Conservation (phyloP, 2,797 vertebrate genomes). For the Austrolebias charrua region DNA sequence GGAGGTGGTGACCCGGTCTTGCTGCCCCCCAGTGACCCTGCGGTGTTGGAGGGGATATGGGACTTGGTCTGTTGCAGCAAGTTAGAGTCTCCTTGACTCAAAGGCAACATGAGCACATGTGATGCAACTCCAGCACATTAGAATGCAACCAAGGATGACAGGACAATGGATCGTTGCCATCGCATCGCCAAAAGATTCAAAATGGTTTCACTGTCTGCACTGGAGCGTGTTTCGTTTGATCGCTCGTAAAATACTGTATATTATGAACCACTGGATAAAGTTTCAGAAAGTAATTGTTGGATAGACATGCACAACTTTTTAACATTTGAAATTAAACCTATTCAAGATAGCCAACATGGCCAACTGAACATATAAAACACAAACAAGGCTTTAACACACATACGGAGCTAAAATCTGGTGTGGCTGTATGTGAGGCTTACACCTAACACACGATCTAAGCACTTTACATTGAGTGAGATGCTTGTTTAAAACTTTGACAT, state of each 20-base stretch:
- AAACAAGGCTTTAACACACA: background rate
- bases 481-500: too few relatives aligned
- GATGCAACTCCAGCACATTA: constrained; percentile 23
- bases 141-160: background rate
- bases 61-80: constrained; percentile 47
- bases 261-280: background rate
- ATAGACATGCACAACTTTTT: background rate
- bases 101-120: constrained; percentile 39
- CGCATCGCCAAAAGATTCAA: too few relatives aligned
- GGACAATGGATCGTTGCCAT: background rate
- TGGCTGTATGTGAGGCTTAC: too few relatives aligned
- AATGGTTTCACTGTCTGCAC: too few relatives aligned
- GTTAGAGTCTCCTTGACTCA: constrained; percentile 56
- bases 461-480: too few relatives aligned
- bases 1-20: constrained; percentile 43
- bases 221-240: background rate
- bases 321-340: background rate
- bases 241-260: background rate
- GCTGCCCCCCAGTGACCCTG: constrained; percentile 70
- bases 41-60: constrained; percentile 61
- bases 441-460: too few relatives aligned
- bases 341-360: background rate
- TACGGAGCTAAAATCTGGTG: too few relatives aligned
- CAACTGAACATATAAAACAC: background rate
- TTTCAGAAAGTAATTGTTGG: too few relatives aligned